Base-by-base conservation (phyloP, 1,140 invertebrate genomes). In the Drosophila pseudoobscura region DNA sequence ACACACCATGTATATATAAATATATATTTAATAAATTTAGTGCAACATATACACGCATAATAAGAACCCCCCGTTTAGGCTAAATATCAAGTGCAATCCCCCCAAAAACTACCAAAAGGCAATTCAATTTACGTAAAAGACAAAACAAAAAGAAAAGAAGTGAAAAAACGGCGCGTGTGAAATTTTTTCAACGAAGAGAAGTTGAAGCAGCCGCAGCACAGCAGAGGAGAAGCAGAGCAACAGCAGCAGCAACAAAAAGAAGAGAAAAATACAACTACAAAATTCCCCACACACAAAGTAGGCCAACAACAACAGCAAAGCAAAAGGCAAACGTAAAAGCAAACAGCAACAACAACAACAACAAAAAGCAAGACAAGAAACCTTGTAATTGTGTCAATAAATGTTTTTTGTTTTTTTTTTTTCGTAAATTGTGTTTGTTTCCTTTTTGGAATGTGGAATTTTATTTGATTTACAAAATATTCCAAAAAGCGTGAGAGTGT, bases 101-200 rank as follows among this genome's bases (percentile, higher is more conserved):
- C 52, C 61, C 50, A 83, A 56, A 66, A 64, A 82, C 68, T 80
- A 64, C 66, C 70, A 75, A 77, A 26, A 26, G 24, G 24, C 24
- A 26, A 26, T 26, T 78, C 58, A 75, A 80, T 85, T 87, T 85
- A 87, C 78, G 82, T 85, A 85, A 87, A 69, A 72, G 54, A 55
- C 57, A 65, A 64, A 76, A 59, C 58, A 50, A 65, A 69, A 51
- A 63, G 62, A 54, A 80, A 68, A 73, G 59, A 65, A 20, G 78
- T 68, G 74, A 79, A 79, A 69, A 85, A 88, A 85, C 78, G 74
- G 78, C 82, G 82, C 82, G 82, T 85, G 82, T 85, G 82, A 85
- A 85, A 87, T 84, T 84, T 74, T 82, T 80, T 75, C 80, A 83
- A 83, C 70, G 74, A 75, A 73, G 69, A 80, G 82, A 80, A 83